Base-by-base conservation (phyloP, 2,888 invertebrate genomes). In the Lingula anatina region DNA sequence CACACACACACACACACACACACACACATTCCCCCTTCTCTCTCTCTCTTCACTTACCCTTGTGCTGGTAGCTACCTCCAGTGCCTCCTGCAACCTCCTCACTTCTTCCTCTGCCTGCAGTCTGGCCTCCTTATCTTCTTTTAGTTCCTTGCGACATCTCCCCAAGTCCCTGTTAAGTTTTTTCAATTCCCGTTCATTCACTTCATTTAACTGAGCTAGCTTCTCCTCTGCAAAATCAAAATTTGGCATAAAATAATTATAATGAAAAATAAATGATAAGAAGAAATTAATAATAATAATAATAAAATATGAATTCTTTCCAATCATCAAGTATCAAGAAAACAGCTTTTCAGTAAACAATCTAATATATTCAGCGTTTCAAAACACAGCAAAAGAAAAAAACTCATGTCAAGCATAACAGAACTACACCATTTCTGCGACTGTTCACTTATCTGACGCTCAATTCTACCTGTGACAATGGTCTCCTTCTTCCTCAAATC, bases 181-280 rank as follows among this genome's bases (percentile, higher is more conserved):
- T 25, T 57, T 56, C 27, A 68, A 52, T 49, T 68, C 65, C 27
- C 60, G 60, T 47, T 68, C 65, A 56, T 66, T 67, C 2, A 60
- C 60, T 28, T 65, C 63, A 43, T 59, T 54, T 2, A 59, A 56
- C 18, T 52, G 44, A 20, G 60, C 49, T 27, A 66, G 55, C 44
- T 64, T 67, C 36, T 66, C 64, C 37, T 63, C 60, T 28, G 58
- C 55, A 12, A 15, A 31, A 18, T 40, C 40, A 40, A 18, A 21
- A 23, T 23, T 23, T 5, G 15, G 23, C 15, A 23, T 20, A 40
- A 23, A 20, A 24, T 21, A 15, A 39, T 23, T 40, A 12, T 5
- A n/a, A 3, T 36, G 20, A n/a, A 45, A 5, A 20, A 21, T 31
- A 5, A 45, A n/a, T 28, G 40, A 27, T 28, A 47, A 18, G 40